A percentile compares a stretch with the other conserved stretches of the same genome.
phyloP scores from a whole-genome alignment of 2,113 vertebrate species.

The Peucedramus taeniatus region DNA sequence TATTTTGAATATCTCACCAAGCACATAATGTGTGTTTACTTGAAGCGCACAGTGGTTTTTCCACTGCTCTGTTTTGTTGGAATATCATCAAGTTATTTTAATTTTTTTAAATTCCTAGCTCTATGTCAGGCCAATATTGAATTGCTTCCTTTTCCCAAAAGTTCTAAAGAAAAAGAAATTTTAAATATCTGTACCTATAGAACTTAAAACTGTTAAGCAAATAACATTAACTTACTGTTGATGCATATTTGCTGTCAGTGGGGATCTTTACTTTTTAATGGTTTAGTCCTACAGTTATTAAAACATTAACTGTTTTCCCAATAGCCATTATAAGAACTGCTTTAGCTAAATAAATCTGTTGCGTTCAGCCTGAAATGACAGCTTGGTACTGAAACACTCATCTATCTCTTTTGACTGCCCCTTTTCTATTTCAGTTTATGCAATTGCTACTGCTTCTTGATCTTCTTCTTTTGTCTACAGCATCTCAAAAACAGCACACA shows the following conservation, averaged over 20 bases:
- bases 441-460: not conserved
- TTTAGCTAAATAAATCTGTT: not conserved
- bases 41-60: not conserved
- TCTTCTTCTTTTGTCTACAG: not conserved
- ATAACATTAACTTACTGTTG: not conserved
- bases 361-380: not conserved
- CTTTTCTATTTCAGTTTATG: not conserved
- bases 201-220: not conserved
- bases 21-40: not conserved
- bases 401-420: not conserved
- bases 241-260: not conserved
- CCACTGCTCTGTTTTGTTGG: not conserved
- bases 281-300: not conserved
- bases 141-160: not conserved
- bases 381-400: not conserved
- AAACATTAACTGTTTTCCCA: constrained; percentile 2
- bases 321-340: not conserved
- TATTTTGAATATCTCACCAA: not conserved
- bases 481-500: not conserved
- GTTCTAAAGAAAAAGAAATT: not conserved
- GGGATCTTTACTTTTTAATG: not conserved
- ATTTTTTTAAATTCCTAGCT: not conserved
- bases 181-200: not conserved
- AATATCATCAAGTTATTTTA: not conserved
- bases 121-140: not conserved